These are phyloP conservation scores for Vanessa atalanta DNA, from an alignment of 1,140 invertebrate species.

Conservation along the genomic window DNA sequence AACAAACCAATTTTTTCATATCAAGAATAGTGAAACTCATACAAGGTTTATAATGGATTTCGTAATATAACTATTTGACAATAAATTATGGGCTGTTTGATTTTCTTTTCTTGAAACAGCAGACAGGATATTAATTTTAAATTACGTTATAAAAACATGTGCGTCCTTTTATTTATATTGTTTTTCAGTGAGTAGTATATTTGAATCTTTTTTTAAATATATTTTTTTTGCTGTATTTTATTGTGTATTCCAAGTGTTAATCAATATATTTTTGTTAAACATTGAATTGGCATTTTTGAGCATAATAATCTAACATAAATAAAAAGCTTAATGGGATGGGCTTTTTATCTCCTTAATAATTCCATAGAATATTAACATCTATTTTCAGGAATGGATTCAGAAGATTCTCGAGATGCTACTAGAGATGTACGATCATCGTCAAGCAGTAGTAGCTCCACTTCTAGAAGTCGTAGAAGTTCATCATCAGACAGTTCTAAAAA, in stretches of 20 bases:
- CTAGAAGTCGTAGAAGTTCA: slow-evolving; percentile 71
- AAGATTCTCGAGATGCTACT: slow-evolving; percentile 76
- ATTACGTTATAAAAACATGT: background rate
- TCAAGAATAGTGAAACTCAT: slow-evolving; percentile 15
- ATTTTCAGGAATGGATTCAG: slow-evolving; percentile 79
- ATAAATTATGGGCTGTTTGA: background rate
- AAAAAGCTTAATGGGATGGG: slow-evolving; percentile 28
- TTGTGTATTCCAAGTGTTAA: slow-evolving; percentile 1
- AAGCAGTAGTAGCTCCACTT: slow-evolving; percentile 77
- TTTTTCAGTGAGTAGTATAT: slow-evolving; percentile 5
- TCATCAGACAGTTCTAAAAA: slow-evolving; percentile 73
- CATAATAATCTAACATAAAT: slow-evolving; percentile 18
- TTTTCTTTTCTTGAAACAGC: slow-evolving; percentile 7
- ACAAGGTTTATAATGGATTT: slow-evolving; percentile 3
- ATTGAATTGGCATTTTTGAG: slow-evolving; percentile 1
- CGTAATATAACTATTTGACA: background rate
- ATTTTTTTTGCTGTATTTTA: background rate
- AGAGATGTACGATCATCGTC: slow-evolving; percentile 71
- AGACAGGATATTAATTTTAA: background rate
- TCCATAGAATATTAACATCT: slow-evolving; percentile 22
- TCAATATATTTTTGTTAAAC: background rate
- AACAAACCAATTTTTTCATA: slow-evolving; percentile 34
- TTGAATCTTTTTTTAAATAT: background rate
- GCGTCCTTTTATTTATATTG: background rate
- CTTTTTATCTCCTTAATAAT: slow-evolving; percentile 7